Percentiles rank a stretch among this genome's conserved stretches.
Conservation (phyloP, 1,140 invertebrate genomes). For the Brachionus calyciflorus region DNA sequence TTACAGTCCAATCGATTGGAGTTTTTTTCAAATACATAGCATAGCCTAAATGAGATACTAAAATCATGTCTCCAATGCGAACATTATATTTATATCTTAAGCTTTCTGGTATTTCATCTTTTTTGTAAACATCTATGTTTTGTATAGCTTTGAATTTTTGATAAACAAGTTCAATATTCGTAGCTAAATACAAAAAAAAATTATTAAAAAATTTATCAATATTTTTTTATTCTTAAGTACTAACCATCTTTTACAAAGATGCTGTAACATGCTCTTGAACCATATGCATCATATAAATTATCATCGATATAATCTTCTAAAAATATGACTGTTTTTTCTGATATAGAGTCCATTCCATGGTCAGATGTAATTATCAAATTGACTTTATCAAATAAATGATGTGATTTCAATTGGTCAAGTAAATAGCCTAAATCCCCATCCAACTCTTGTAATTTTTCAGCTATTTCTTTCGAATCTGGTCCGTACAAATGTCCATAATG, state of each 20-base stretch:
- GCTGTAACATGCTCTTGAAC: conserved; percentile 16
- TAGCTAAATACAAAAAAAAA: conserved; percentile 57
- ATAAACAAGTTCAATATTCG: conserved; percentile 64
- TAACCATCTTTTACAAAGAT: conserved; percentile 31
- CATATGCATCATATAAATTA: conserved; percentile 19
- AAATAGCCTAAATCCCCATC: conserved; percentile 53
- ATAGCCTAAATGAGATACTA: conserved; percentile 27
- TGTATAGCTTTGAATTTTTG: conserved; percentile 59
- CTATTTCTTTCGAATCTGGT: conserved; percentile 53
- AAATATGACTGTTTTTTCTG: conserved; percentile 5
- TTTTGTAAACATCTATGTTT: conserved; percentile 65
- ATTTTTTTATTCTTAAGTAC: neutral
- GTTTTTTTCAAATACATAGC: conserved; percentile 26
- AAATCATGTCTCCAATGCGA: conserved; percentile 58
- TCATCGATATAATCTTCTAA: conserved; percentile 39
- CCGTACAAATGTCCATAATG: conserved; percentile 55
- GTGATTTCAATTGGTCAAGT: conserved; percentile 50
- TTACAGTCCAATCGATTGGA: conserved; percentile 25
- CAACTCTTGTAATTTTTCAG: conserved; percentile 52
- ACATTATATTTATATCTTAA: conserved; percentile 67
- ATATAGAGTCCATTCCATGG: conserved; percentile 49
- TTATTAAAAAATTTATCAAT: neutral
- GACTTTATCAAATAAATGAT: conserved; percentile 52
- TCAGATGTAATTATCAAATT: conserved; percentile 49
- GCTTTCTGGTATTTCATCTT: conserved; percentile 63